phyloP scores from a whole-genome alignment of 2,888 invertebrate genomes.

The Thera obeliscata region DNA sequence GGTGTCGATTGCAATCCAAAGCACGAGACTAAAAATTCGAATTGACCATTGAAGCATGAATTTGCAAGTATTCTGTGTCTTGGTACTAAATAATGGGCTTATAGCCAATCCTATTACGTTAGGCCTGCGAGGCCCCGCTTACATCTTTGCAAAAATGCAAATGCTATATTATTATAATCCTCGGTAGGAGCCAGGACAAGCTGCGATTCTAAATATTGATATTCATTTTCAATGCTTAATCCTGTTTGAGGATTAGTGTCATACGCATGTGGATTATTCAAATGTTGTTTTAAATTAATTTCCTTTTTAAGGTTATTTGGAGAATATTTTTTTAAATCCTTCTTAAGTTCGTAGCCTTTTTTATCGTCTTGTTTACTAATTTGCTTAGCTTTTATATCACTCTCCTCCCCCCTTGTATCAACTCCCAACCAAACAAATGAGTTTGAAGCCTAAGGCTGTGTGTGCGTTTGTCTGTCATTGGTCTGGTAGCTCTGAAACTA shows the following conservation, averaged over 20 bases:
- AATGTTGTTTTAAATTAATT: neutral
- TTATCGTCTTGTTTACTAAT: too few species aligned
- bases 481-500: too few species aligned
- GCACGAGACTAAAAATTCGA: neutral
- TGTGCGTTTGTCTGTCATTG: too few species aligned
- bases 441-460: too few species aligned
- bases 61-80: neutral
- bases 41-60: neutral
- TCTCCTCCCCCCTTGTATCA: too few species aligned
- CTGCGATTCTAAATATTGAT: conserved; percentile 16
- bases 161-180: conserved; percentile 16
- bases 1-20: neutral
- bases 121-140: conserved; percentile 19
- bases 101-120: conserved; percentile 30
- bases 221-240: conserved; percentile 8
- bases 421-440: too few species aligned
- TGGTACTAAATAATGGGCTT: conserved; percentile 30
- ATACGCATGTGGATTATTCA: neutral
- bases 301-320: neutral
- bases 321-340: neutral
- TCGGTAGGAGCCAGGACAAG: neutral
- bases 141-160: conserved; percentile 30
- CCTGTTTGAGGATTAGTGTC: conserved; percentile 2
- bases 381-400: too few species aligned
- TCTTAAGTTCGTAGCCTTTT: neutral